Percentiles rank a stretch among this genome's conserved stretches.
Evolutionary conservation across 2,888 invertebrate genomes (phyloP).

Genomic region (Callosobruchus maculatus): DNA sequence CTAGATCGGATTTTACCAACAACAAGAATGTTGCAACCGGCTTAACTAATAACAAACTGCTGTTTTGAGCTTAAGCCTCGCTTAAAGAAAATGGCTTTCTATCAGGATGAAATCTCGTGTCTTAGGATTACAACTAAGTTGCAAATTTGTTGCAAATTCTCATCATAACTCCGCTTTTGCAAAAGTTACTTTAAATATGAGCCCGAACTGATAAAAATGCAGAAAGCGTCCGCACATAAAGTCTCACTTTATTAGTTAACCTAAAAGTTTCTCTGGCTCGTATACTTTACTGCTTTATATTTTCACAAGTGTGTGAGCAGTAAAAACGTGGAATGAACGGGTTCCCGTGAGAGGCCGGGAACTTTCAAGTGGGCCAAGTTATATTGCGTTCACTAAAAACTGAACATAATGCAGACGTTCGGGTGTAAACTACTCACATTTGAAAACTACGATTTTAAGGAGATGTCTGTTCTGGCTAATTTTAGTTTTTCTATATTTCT

Average conservation of each 20-base stretch:
- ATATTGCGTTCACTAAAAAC: neutral
- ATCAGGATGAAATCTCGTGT: too few species aligned
- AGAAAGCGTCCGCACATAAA: neutral
- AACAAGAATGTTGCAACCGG: too few species aligned
- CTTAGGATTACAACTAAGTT: too few species aligned
- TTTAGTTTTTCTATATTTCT: too few species aligned
- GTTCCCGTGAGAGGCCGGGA: neutral
- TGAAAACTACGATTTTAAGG: too few species aligned
- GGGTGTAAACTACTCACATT: too few species aligned
- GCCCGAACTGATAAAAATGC: neutral
- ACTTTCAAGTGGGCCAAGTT: neutral
- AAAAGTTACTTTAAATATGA: neutral
- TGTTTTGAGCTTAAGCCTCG: too few species aligned
- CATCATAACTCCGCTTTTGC: neutral
- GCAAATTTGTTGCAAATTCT: neutral
- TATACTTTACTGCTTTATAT: neutral
- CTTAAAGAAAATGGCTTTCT: too few species aligned
- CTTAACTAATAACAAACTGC: too few species aligned
- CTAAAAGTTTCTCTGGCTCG: neutral
- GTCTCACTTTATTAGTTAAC: neutral
- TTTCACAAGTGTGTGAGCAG: neutral
- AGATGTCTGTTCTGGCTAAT: too few species aligned
- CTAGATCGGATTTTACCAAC: too few species aligned
- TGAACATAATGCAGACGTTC: neutral
- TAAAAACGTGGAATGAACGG: neutral